A percentile compares a stretch with the other conserved stretches of the same genome.
Evolutionary conservation across 1,140 invertebrate genomes (phyloP).

Genomic region (Sycobia sp.): DNA sequence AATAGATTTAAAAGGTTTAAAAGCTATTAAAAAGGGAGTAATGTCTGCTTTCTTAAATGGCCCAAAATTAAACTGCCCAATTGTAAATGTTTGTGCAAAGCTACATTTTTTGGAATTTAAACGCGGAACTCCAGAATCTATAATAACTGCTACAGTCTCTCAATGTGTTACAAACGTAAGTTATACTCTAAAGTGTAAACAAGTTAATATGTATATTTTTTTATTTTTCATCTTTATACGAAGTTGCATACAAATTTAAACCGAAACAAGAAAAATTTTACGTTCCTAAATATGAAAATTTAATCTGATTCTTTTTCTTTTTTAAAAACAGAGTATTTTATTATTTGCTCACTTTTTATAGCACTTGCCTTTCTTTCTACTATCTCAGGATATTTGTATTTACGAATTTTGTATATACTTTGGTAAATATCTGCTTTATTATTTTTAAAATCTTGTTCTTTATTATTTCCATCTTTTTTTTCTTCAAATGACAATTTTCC

Average conservation of each 20-base stretch:
- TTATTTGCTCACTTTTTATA: not conserved
- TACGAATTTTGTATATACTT: constrained; percentile 10
- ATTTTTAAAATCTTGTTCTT: not conserved
- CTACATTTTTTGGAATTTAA: constrained; percentile 78
- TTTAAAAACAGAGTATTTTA: too few relatives aligned
- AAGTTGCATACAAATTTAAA: too few relatives aligned
- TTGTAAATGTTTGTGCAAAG: constrained; percentile 74
- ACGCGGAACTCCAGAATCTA: constrained; percentile 75
- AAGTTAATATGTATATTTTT: too few relatives aligned
- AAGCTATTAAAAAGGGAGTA: constrained; percentile 69
- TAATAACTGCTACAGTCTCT: constrained; percentile 76
- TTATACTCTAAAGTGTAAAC: not conserved
- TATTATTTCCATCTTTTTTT: constrained; percentile 6
- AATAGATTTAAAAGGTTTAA: constrained; percentile 66
- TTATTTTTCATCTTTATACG: too few relatives aligned
- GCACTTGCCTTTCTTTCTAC: not conserved
- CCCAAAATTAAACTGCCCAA: constrained; percentile 74
- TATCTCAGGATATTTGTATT: constrained; percentile 14
- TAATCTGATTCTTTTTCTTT: too few relatives aligned
- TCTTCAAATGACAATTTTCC: constrained; percentile 8
- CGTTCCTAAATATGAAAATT: too few relatives aligned
- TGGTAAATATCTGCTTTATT: not conserved
- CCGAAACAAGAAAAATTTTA: too few relatives aligned
- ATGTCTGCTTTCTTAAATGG: constrained; percentile 70
- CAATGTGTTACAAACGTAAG: constrained; percentile 79